Conservation (phyloP, 2,797 vertebrate genomes). For the Hypotaenidia philippensis region DNA sequence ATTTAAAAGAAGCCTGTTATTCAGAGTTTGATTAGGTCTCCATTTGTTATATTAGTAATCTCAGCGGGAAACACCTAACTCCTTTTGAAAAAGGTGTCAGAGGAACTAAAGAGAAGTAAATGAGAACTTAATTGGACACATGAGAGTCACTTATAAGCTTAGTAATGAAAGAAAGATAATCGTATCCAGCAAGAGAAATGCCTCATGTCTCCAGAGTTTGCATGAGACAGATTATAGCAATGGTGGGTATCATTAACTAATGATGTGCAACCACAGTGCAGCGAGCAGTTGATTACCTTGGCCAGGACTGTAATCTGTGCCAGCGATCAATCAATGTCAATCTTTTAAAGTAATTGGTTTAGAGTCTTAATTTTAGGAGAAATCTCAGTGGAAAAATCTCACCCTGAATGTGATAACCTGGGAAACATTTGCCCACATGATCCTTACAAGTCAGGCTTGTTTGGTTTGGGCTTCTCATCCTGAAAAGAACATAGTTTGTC, state of each 20-base stretch:
- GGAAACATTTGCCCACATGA: rapidly evolving
- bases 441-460: not conserved
- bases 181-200: not conserved
- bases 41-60: not conserved
- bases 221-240: not conserved
- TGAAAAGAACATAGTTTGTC: not conserved
- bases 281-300: not conserved
- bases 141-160: not conserved
- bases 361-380: not conserved
- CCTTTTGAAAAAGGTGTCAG: not conserved
- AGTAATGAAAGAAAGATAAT: not conserved
- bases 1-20: not conserved
- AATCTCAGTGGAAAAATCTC: not conserved
- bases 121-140: constrained; percentile 30
- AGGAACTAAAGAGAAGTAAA: constrained; percentile 14
- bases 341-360: not conserved
- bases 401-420: rapidly evolving
- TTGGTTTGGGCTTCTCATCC: not conserved
- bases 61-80: not conserved
- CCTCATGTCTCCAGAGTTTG: not conserved
- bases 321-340: not conserved
- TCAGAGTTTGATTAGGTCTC: not conserved
- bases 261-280: not conserved
- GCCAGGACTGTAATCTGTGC: not conserved
- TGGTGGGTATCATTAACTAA: not conserved